Percentiles rank a stretch among this genome's conserved stretches.
phyloP scores from a whole-genome alignment of 2,113 vertebrate genomes.

The Pedionomus torquatus region DNA sequence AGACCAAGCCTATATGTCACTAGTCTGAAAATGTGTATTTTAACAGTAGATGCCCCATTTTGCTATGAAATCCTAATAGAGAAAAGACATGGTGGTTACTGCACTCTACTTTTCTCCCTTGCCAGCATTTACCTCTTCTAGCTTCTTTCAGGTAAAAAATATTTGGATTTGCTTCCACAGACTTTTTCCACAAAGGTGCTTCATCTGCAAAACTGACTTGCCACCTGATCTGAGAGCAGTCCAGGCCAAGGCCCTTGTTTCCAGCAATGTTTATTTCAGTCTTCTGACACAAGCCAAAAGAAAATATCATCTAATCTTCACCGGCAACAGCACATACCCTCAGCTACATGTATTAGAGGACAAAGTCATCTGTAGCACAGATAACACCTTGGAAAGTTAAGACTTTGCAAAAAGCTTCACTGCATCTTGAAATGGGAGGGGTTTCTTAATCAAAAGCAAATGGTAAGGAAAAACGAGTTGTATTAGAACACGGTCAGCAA shows the following conservation, averaged over 20 bases:
- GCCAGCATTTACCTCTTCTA: not conserved
- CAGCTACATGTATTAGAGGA: not conserved
- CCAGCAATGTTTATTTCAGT: not conserved
- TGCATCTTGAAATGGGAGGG: not conserved
- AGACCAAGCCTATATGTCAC: not conserved
- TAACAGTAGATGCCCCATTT: not conserved
- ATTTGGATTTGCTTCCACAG: not conserved
- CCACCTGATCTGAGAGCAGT: not conserved
- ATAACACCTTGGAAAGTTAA: not conserved
- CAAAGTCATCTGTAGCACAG: not conserved
- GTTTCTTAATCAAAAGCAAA: not conserved
- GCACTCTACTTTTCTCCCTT: not conserved
- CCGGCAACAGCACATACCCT: not conserved
- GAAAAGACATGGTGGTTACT: not conserved
- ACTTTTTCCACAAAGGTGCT: not conserved
- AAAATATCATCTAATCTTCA: not conserved
- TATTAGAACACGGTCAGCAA: not conserved
- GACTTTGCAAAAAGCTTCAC: not conserved
- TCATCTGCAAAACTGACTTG: not conserved
- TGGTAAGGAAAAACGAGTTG: not conserved
- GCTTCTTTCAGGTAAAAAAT: not conserved
- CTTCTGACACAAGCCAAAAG: not conserved
- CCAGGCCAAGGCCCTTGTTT: fast-evolving
- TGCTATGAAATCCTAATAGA: not conserved
- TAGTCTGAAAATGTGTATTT: not conserved